Conservation (phyloP, 2,797 vertebrate genomes). For the Helicolenus hilgendorfi region DNA sequence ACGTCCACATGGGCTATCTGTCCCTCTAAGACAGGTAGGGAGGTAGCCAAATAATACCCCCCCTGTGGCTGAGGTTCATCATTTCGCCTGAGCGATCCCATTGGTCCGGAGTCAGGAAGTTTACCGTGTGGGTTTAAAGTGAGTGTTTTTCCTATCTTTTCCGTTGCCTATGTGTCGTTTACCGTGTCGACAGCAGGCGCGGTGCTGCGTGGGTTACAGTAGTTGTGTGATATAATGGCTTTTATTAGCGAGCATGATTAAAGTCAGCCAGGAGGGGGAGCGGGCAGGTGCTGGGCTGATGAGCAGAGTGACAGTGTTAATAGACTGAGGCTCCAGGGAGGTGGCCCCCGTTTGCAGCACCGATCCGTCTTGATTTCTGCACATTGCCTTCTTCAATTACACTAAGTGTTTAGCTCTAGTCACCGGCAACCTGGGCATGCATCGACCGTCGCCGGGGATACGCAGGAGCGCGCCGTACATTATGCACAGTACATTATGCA, state of each 20-base stretch:
- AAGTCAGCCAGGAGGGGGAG: slow-evolving; percentile 80
- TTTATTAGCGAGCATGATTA: slow-evolving; percentile 89
- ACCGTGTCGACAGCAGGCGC: slow-evolving; percentile 74
- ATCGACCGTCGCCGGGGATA: slow-evolving; percentile 36
- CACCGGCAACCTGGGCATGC: slow-evolving; percentile 64
- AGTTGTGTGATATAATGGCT: slow-evolving; percentile 86
- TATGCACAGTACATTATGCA: slow-evolving; percentile 51
- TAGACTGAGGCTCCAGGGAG: slow-evolving; percentile 88
- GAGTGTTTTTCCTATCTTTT: slow-evolving; percentile 4
- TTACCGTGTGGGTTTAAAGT: slow-evolving; percentile 33
- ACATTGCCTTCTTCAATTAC: slow-evolving; percentile 90
- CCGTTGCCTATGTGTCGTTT: slow-evolving; percentile 38
- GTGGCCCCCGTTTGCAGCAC: slow-evolving; percentile 83
- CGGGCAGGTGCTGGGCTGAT: slow-evolving; percentile 89
- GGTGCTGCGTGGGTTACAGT: slow-evolving; percentile 72
- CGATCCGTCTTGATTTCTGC: slow-evolving; percentile 91
- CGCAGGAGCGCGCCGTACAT: slow-evolving; percentile 9
- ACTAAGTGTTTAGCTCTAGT: slow-evolving; percentile 84
- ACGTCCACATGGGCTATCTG: slow-evolving; percentile 72
- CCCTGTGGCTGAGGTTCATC: slow-evolving; percentile 29
- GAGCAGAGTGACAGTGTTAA: slow-evolving; percentile 91
- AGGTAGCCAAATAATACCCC: slow-evolving; percentile 54
- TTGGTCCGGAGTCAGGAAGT: slow-evolving; percentile 49
- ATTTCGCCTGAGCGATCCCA: slow-evolving; percentile 47
- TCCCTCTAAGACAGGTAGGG: slow-evolving; percentile 63